Base-by-base conservation (phyloP, 2,888 invertebrate genomes). In the Noctua janthe region DNA sequence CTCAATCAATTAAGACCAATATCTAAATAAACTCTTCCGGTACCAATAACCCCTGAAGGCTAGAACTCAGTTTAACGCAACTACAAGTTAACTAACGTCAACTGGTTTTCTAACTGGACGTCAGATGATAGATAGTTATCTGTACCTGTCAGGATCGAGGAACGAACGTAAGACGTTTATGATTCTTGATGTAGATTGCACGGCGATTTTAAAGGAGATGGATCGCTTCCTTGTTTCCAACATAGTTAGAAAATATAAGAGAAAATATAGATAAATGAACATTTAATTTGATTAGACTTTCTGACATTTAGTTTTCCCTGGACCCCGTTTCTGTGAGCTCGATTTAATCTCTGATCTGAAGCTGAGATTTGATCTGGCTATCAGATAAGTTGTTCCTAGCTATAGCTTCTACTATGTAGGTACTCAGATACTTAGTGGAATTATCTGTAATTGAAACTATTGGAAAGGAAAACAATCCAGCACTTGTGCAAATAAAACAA, bases 31-130 rank as follows among this genome's bases (percentile, higher is more conserved):
- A 64, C 72, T 43, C 49, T 74, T 54, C 77, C 76, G 20, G 56
- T 71, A 71, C 59, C 73, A 70, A 64, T 69, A 49, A 66, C 47
- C 66, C 72, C 39, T 77, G 69, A 66, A 64, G 74, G n/a, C 56
- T 79, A 74, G 73, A 67, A n/a, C 74, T 64, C 17, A 78, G 66
- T 70, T 78, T 47, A 83, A 78, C 56, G 39, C 71, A 71, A 82
- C 56, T 78, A 77, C 62, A 80, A 17, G 69, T 62, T 71, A 75
- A 72, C 79, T 76, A 47, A 80, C 78, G 67, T 71, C 74, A 83
- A 88, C 87, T 72, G 70, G 90, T 86, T 86, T 88, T 87, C 56
- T 83, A 87, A 88, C 87, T 80, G 81, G 67, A 83, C 74, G 69
- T 59, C 47, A 80, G 82, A 86, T 86, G 74, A 83, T 69, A 89